These are phyloP conservation scores for Euwallacea similis DNA, from an alignment of 1,140 invertebrate genomes.

Conservation along the genomic window DNA sequence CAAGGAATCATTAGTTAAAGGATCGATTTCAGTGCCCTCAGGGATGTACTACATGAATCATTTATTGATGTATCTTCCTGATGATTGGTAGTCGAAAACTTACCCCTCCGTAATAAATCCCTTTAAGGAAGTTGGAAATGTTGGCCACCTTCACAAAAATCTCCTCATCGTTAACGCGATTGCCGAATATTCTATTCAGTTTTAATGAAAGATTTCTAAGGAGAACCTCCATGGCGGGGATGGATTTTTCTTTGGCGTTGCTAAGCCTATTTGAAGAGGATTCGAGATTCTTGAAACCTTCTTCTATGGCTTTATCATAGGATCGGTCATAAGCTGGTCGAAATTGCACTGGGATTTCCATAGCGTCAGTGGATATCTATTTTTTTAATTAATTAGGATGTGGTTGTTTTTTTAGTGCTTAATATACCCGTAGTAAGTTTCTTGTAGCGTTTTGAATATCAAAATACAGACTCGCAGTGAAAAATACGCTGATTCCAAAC, in stretches of 20 bases:
- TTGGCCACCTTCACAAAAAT: constrained; percentile 36
- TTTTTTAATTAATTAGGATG: background rate
- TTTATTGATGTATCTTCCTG: background rate
- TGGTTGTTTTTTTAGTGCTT: constrained; percentile 7
- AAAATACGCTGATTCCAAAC: constrained; percentile 46
- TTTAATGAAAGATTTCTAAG: constrained; percentile 38
- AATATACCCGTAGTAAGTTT: constrained; percentile 38
- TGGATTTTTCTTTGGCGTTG: background rate
- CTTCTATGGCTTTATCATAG: constrained; percentile 40
- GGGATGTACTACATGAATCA: constrained; percentile 32
- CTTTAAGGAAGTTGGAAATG: constrained; percentile 39
- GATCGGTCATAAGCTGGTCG: constrained; percentile 12
- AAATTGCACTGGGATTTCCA: constrained; percentile 31
- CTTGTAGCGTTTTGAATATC: constrained; percentile 34
- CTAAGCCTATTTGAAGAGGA: background rate
- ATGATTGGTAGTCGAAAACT: constrained; percentile 4
- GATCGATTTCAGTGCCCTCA: constrained; percentile 16
- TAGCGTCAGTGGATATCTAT: constrained; percentile 23
- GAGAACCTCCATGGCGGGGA: constrained; percentile 40
- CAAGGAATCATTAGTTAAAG: constrained; percentile 11
- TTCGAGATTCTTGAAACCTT: constrained; percentile 31
- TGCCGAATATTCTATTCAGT: constrained; percentile 33
- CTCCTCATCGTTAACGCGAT: constrained; percentile 26
- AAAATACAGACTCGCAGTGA: constrained; percentile 35
- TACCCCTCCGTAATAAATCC: constrained; percentile 35